Evolutionary conservation across 2,113 vertebrate species (phyloP).

Genomic region (Hystrix cristata): DNA sequence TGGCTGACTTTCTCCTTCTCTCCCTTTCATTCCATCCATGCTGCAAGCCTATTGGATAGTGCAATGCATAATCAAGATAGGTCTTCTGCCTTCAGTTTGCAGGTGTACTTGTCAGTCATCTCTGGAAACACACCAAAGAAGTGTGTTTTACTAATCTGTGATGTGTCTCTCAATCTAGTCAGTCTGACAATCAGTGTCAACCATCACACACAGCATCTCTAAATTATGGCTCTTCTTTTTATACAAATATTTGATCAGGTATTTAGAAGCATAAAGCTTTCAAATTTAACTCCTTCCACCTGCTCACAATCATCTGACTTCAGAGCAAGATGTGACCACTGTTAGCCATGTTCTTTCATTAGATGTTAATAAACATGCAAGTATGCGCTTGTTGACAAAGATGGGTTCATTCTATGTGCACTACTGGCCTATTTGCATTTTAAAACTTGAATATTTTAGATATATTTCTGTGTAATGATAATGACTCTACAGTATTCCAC

Average conservation of each 20-base stretch:
- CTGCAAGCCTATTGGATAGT: not conserved
- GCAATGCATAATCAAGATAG: not conserved
- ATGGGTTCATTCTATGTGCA: not conserved
- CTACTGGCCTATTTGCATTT: not conserved
- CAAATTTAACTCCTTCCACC: not conserved
- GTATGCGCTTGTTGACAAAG: not conserved
- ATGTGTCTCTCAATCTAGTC: not conserved
- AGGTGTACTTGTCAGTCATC: not conserved
- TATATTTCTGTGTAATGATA: not conserved
- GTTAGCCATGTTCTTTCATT: not conserved
- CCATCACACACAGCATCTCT: not conserved
- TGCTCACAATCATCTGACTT: not conserved
- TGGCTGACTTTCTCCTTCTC: not conserved
- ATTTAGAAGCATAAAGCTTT: slow-evolving; percentile 27
- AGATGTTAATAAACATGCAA: not conserved
- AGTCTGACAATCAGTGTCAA: not conserved
- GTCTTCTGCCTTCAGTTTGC: not conserved
- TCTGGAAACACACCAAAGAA: not conserved
- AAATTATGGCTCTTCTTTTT: not conserved
- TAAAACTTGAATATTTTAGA: not conserved
- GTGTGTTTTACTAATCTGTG: not conserved
- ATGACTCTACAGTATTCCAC: not conserved
- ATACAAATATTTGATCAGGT: not conserved
- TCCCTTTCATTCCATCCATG: not conserved
- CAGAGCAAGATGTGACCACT: not conserved